A percentile compares a stretch with the other conserved stretches of the same genome.
phyloP scores from a whole-genome alignment of 64 coral and sea anemone species.

The Actinia tenebrosa region DNA sequence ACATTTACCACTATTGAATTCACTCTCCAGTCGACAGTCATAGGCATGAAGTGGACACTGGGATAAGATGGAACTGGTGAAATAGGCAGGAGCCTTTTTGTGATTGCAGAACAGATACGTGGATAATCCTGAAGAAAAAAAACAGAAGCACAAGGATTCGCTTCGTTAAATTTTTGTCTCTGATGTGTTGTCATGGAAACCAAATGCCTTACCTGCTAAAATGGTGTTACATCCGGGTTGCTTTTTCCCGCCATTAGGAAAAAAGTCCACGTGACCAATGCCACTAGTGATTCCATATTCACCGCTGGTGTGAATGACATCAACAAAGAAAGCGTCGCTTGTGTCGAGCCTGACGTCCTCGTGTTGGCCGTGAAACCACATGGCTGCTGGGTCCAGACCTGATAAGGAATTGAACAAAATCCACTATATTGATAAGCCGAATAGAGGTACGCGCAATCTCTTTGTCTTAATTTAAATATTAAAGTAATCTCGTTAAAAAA shows the following conservation, averaged over 20 bases:
- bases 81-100: conserved; percentile 69
- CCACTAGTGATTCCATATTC: conserved; percentile 31
- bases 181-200: background rate
- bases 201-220: conserved; percentile 24
- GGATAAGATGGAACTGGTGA: conserved; percentile 59
- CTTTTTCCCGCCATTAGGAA: conserved; percentile 77
- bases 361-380: conserved; percentile 61
- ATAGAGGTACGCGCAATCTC: too few relatives aligned
- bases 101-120: conserved; percentile 48
- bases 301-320: conserved; percentile 72
- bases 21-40: conserved; percentile 41
- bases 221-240: conserved; percentile 75
- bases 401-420: background rate
- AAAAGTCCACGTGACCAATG: conserved; percentile 87
- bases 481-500: too few relatives aligned
- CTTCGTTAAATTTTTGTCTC: background rate
- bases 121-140: background rate
- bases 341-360: conserved; percentile 65
- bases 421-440: too few relatives aligned
- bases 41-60: conserved; percentile 61
- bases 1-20: conserved; percentile 71
- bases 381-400: conserved; percentile 77
- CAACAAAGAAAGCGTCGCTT: conserved; percentile 74
- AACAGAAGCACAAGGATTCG: background rate
- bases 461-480: too few relatives aligned